These are phyloP conservation scores for Clepsis dumicolana DNA, from an alignment of 2,888 invertebrate genomes.

Conservation along the genomic window DNA sequence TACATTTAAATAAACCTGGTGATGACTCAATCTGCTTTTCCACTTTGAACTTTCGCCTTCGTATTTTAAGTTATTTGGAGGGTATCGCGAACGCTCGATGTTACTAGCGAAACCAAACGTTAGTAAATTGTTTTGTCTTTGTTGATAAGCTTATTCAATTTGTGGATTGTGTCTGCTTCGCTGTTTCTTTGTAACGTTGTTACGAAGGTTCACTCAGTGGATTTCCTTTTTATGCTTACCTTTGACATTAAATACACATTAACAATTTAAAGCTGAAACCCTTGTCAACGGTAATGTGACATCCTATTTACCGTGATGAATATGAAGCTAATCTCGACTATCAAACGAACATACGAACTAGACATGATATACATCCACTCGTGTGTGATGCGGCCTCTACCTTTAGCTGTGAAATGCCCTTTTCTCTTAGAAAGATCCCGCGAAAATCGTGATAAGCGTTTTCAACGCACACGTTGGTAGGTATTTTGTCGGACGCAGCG, in stretches of 20 bases:
- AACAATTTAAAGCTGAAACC: slow-evolving; percentile 5
- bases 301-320: slow-evolving; percentile 1
- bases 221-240: slow-evolving; percentile 6
- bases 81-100: neutral
- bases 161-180: slow-evolving; percentile 8
- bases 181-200: slow-evolving; percentile 18
- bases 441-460: slow-evolving; percentile 68
- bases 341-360: neutral
- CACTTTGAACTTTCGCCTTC: slow-evolving; percentile 29
- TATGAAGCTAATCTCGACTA: neutral
- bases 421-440: slow-evolving; percentile 54
- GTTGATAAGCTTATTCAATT: slow-evolving; percentile 14
- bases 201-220: slow-evolving; percentile 9
- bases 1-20: slow-evolving; percentile 39
- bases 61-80: slow-evolving; percentile 1
- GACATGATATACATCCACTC: neutral
- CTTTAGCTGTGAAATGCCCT: slow-evolving; percentile 42
- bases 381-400: slow-evolving; percentile 27
- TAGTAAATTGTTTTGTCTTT: slow-evolving; percentile 10
- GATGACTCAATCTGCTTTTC: slow-evolving; percentile 38
- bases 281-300: slow-evolving; percentile 5
- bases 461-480: slow-evolving; percentile 56
- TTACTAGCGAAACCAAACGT: neutral
- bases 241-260: slow-evolving; percentile 10
- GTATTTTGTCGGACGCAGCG: slow-evolving; percentile 54